Evolutionary conservation across 2,113 vertebrate species (phyloP), one percentile per base, ranked within the genome.

Genomic region (Alligator mississippiensis): DNA sequence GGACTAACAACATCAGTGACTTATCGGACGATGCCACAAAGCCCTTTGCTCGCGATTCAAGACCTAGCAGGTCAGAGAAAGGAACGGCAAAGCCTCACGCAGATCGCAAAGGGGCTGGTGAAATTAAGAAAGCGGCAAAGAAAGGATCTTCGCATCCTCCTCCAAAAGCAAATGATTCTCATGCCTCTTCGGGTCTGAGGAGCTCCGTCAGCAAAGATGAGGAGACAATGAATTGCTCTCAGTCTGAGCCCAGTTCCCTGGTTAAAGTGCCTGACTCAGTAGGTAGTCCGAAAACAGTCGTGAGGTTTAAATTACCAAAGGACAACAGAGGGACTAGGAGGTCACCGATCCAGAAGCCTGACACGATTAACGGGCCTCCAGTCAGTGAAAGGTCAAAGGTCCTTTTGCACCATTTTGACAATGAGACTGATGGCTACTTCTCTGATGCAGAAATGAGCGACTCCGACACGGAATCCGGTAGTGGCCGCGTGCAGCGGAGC

Each of bases 391-490:
- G 91, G 90, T 88, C 97, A 11, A 95, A 98, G 95, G 97, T 97
- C 96, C 92, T 93, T n/a, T 92, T 98, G 64, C 97, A 98, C 57
- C 92, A 77, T 57, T 98, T 98, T 74, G 98, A 99, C 30, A 61
- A 98, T 2, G 98, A 99, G 96, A 98, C 98, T 60, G 99, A 99
- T 59, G 98, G 99, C 80, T 99, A 99, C 97, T 99, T 98, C 97
- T 99, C 99, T 4, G 99, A 99, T 9, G 98, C 98, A 4, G 99
- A 99, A 97, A 99, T 98, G 98, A 99, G 99, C 76, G 98, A 99
- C 97, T 98, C 98, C 2, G 99, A 99, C 11, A 94, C 95, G 8
- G 98, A 98, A 90, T 80, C 98, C 3, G 91, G 95, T 47, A 90
- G 98, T 70, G n/a, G 97, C 75, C 98, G 98, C 95, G 97, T 98